Percentiles rank a stretch among this genome's conserved stretches.
Conservation (phyloP, 92 coral and sea anemone species). For the Epizoanthus scotinus region DNA sequence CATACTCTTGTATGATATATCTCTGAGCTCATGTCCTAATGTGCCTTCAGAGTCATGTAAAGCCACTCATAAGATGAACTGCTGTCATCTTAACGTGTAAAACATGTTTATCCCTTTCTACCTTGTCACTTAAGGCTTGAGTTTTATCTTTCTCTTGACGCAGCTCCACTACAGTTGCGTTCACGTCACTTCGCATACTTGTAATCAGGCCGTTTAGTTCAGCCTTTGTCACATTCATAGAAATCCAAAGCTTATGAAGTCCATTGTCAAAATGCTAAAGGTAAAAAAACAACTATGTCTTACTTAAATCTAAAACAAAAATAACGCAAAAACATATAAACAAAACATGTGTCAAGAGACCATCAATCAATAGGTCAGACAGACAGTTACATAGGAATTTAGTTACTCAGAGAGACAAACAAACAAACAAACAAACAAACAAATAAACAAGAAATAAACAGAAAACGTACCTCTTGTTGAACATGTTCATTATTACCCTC, state of each 20-base stretch:
- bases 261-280: slow-evolving; percentile 17
- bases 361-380: too few relatives aligned
- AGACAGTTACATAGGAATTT: background rate
- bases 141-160: slow-evolving; percentile 15
- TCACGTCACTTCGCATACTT: slow-evolving; percentile 27
- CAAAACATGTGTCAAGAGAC: background rate
- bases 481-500: slow-evolving; percentile 4
- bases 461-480: slow-evolving; percentile 17
- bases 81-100: background rate
- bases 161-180: slow-evolving; percentile 20
- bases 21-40: too few relatives aligned
- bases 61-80: too few relatives aligned
- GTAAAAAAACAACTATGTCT: too few relatives aligned
- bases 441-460: background rate
- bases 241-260: slow-evolving; percentile 1
- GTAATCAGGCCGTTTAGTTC: slow-evolving; percentile 23
- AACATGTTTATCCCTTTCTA: background rate
- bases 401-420: background rate
- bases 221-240: slow-evolving; percentile 30
- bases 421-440: background rate
- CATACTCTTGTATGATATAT: too few relatives aligned
- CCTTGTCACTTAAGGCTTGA: slow-evolving; percentile 14
- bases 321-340: background rate
- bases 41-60: too few relatives aligned
- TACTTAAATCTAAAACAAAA: too few relatives aligned